Evolutionary conservation across 2,113 vertebrate genomes (phyloP), one percentile per base, ranked within the genome.

Genomic region (Ardeotis arabs): DNA sequence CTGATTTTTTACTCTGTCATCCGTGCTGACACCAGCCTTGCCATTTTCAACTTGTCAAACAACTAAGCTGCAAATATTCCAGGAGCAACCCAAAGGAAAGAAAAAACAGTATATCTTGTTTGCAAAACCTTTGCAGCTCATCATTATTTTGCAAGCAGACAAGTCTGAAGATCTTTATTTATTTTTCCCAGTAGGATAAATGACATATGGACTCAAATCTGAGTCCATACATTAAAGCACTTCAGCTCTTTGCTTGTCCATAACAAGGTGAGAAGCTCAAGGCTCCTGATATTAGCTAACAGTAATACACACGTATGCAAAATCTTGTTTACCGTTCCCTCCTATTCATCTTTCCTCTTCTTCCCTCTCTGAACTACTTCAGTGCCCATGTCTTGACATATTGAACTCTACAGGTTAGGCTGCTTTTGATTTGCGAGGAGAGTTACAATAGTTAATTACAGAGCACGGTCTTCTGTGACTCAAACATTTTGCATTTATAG

Each of bases 401-500:
- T 66, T 85, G 93, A 97, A 97, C 90, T 93, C 92, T 18, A 9
- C 89, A 91, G 91, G 47, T 88, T 66, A 66, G 84, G 84, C 84
- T 90, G 76, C 86, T 96, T 97, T 98, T 98, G 98, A 98, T 98
- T 98, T 98, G 98, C 6, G 75, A 98, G 96, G 97, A 97, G 92
- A 98, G 96, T 98, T 95, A 96, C 92, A 96, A 98, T 75, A 97
- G 96, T 98, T 99, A 98, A 98, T 98, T 97, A 97, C 92, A 88
- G 95, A 89, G 81, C 93, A 90, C 10, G 5, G 96, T 97, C 97
- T 97, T 97, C 93, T 97, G 93, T 93, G 97, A 97, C 98, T 97
- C 95, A 97, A 97, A 95, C 95, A 95, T 97, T 98, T 98, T 96
- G 97, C 97, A 97, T 98, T 98, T 97, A 98, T 97, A 96, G 94